Conservation (phyloP, 2,113 vertebrate genomes). For the Euleptes europaea region DNA sequence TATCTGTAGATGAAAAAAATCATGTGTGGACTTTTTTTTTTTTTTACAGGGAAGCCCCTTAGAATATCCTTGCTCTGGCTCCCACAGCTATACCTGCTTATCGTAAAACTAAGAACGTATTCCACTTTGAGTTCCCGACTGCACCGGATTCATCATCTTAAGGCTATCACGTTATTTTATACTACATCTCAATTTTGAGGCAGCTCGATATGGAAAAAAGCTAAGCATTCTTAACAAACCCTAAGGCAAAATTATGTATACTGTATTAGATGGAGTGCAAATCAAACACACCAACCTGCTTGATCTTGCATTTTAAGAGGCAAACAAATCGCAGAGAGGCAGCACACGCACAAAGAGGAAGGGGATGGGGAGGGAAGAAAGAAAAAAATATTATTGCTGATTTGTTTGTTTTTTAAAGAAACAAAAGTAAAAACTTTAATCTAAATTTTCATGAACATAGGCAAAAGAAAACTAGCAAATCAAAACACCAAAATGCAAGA, state of each 20-base stretch:
- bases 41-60: not conserved
- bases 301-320: slow-evolving; percentile 86
- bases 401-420: slow-evolving; percentile 51
- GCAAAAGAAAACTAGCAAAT: slow-evolving; percentile 33
- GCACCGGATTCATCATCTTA: not conserved
- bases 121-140: not conserved
- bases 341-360: slow-evolving; percentile 74
- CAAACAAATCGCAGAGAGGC: slow-evolving; percentile 83
- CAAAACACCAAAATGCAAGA: slow-evolving; percentile 27
- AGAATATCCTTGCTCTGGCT: not conserved
- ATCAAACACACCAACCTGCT: slow-evolving; percentile 88
- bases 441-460: slow-evolving; percentile 38
- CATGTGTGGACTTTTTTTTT: not conserved
- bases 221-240: slow-evolving; percentile 36
- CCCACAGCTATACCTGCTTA: not conserved
- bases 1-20: not conserved
- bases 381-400: slow-evolving; percentile 80
- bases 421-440: slow-evolving; percentile 61
- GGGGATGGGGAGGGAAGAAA: slow-evolving; percentile 59
- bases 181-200: slow-evolving; percentile 15
- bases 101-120: not conserved
- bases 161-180: not conserved
- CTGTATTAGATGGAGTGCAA: slow-evolving; percentile 62
- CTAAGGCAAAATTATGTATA: slow-evolving; percentile 49
- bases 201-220: slow-evolving; percentile 26